phyloP scores from a whole-genome alignment of 2,888 invertebrate species.

The Creontiades dilutus region DNA sequence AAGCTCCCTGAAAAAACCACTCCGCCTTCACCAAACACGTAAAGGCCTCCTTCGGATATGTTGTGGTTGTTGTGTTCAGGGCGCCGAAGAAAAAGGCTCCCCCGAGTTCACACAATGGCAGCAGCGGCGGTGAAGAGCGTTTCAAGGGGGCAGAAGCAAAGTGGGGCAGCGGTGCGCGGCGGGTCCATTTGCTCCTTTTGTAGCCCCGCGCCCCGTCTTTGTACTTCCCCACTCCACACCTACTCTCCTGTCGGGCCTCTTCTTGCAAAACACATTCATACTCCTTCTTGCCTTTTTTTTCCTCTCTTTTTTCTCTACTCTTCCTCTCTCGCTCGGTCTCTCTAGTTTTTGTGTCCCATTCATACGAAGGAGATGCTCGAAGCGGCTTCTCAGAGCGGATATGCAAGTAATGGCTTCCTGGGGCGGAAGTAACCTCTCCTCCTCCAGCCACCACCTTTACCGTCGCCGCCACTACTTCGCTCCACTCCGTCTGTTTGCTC shows the following conservation, averaged over 20 bases:
- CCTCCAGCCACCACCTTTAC: background rate
- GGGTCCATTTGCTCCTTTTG: conserved; percentile 64
- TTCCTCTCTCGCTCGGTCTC: conserved; percentile 10
- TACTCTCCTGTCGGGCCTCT: conserved; percentile 55
- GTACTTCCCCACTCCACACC: conserved; percentile 20
- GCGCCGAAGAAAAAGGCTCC: conserved; percentile 2
- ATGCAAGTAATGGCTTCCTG: conserved; percentile 63
- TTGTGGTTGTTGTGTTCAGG: conserved; percentile 41
- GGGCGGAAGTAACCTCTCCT: conserved; percentile 44
- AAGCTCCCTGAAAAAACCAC: conserved; percentile 14
- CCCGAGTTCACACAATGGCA: conserved; percentile 31
- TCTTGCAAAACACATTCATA: conserved; percentile 64
- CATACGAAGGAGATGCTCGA: conserved; percentile 20
- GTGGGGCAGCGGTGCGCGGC: conserved; percentile 20
- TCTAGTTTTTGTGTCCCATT: conserved; percentile 37
- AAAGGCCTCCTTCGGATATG: background rate
- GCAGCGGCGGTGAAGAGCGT: conserved; percentile 58
- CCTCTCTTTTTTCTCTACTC: background rate
- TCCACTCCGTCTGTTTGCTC: background rate
- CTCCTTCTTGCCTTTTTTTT: conserved; percentile 26
- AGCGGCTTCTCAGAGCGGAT: conserved; percentile 53
- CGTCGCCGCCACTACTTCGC: background rate
- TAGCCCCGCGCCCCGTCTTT: conserved; percentile 53
- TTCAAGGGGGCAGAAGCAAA: conserved; percentile 56
- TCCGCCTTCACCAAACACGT: background rate